These are phyloP conservation scores for Vulpes vulpes DNA, from an alignment of 2,113 vertebrate species.

Conservation along the genomic window DNA sequence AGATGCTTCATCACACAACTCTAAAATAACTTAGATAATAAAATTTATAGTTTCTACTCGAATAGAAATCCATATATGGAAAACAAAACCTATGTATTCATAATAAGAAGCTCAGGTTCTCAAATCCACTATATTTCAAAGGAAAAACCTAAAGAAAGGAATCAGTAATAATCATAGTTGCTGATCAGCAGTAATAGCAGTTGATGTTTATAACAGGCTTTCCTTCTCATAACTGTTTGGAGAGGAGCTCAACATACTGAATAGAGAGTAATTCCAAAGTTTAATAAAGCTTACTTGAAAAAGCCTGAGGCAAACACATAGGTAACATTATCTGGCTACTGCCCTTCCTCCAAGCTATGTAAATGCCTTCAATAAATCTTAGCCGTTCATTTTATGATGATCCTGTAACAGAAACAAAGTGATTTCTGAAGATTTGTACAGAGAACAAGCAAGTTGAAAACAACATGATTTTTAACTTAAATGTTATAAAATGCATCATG, in stretches of 20 bases:
- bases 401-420: background rate
- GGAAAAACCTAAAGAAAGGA: constrained; percentile 13
- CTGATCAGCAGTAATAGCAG: constrained; percentile 6
- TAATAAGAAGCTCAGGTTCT: background rate
- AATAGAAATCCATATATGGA: constrained; percentile 7
- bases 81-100: background rate
- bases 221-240: background rate
- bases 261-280: background rate
- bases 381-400: background rate
- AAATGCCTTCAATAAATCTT: background rate
- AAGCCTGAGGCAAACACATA: background rate
- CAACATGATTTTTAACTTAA: constrained; percentile 30
- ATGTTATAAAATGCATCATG: background rate
- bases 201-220: background rate
- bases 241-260: background rate
- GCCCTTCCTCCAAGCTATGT: background rate
- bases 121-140: background rate
- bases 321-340: background rate
- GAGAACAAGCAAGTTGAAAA: background rate
- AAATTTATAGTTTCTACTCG: background rate
- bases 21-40: constrained; percentile 28
- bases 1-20: background rate
- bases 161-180: background rate
- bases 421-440: background rate
- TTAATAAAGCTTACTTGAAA: background rate